Evolutionary conservation across 2,888 invertebrate genomes (phyloP), one percentile per base, ranked within the genome.

Genomic region (Tipula lateralis): DNA sequence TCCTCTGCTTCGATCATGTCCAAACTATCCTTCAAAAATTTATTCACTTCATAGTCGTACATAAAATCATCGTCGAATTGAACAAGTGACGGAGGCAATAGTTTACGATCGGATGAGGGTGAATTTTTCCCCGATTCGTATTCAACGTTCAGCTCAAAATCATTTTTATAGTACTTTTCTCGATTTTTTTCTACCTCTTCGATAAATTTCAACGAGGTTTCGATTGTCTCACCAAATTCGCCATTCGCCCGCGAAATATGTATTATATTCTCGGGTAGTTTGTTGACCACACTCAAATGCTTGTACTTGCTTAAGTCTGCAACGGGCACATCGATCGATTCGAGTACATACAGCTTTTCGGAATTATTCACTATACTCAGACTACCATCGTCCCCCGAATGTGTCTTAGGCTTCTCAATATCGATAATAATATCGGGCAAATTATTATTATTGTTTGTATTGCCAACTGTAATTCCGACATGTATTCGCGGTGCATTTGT

Each of bases 381-480:
- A n/a, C n/a, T 13, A 29, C 36, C 12, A 81, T 81, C 34, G 24
- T 84, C 80, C 1, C 24, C 29, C 4, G 13, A 34, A 36, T 66
- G 29, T 2, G 34, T 80, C 84, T 86, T 88, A 0, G 89, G 87
- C 85, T 90, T 90, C 84, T 90, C 89, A 86, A 90, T 89, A 86
- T 90, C 90, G 84, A 90, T 90, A 2, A 90, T 88, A 85, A 90
- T 90, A 86, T 90, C 90, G 0, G 90, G 90, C 85, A 90, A 86
- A 86, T 90, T 90, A 12, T 88, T 88, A 80, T 87, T 88, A 83
- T 87, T 88, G 0, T 87, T 87, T 16, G 88, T 88, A 19, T 87
- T 88, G 16, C 88, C 87, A 1, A 87, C 87, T 4, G 87, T 87
- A 44, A 87, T 87, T 81, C 87, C 88, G 1, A 87, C 87, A 82